A percentile compares a stretch with the other conserved stretches of the same genome.
Conservation (phyloP, 2,113 vertebrate genomes). For the Bufo bufo region DNA sequence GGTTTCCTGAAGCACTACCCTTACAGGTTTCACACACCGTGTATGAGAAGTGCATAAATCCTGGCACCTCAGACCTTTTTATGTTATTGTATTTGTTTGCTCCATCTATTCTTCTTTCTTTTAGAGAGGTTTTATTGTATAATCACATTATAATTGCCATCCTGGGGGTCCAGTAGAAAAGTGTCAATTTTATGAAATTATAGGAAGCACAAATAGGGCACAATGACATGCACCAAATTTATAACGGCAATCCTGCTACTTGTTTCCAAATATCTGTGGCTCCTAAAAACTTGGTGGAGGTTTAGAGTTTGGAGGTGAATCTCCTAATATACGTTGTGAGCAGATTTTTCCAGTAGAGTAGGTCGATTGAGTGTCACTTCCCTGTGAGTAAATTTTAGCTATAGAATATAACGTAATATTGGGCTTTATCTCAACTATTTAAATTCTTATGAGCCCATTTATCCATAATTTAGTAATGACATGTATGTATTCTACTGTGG, state of each 20-base stretch:
- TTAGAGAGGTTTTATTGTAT: neutral
- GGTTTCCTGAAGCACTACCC: slow-evolving; percentile 46
- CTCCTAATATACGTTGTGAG: too few species aligned
- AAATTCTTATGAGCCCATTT: too few species aligned
- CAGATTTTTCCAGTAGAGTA: too few species aligned
- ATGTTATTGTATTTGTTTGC: neutral
- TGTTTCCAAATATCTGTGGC: neutral
- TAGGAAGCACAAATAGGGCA: neutral
- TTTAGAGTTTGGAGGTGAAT: too few species aligned
- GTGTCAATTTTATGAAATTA: neutral
- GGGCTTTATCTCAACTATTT: too few species aligned
- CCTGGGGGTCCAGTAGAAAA: neutral
- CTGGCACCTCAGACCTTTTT: neutral
- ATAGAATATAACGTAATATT: too few species aligned
- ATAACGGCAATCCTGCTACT: neutral
- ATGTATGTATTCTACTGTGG: too few species aligned
- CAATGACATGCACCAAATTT: neutral
- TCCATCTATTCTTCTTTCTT: neutral
- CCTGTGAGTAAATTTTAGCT: too few species aligned
- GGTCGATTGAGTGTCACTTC: too few species aligned
- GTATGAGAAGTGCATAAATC: neutral
- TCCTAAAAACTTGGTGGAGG: too few species aligned
- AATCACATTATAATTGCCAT: neutral
- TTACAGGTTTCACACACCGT: slow-evolving; percentile 48
- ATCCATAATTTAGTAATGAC: too few species aligned